Evolutionary conservation across 2,113 vertebrate species (phyloP).

Genomic region (Clinocottus analis): DNA sequence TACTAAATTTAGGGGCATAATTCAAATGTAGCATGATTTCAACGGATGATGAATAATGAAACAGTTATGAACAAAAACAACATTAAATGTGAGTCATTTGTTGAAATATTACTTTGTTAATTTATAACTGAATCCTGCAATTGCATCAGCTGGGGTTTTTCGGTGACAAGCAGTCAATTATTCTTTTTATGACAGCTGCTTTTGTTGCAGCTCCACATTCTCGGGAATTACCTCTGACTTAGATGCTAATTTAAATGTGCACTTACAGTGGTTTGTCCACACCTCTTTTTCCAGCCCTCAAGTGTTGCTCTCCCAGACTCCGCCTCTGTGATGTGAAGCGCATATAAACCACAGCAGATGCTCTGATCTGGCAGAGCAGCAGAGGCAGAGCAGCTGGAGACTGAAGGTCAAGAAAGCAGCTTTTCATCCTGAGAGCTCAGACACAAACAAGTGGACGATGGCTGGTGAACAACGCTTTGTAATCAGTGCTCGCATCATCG

Average conservation of each 20-base stretch:
- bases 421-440: neutral
- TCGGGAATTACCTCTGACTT: neutral
- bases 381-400: neutral
- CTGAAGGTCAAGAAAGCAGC: neutral
- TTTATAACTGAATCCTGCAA: neutral
- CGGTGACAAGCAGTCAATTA: no score
- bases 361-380: neutral
- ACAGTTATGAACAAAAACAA: no score
- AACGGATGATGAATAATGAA: neutral
- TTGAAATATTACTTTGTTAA: neutral
- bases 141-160: neutral
- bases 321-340: neutral
- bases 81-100: neutral
- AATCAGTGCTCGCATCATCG: constrained; percentile 68
- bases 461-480: constrained; percentile 64
- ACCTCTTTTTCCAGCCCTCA: neutral
- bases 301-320: neutral
- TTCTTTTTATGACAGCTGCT: neutral
- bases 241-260: neutral
- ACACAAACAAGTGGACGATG: constrained; percentile 53
- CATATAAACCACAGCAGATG: neutral
- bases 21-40: neutral
- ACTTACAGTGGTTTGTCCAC: neutral
- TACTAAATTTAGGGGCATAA: neutral
- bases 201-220: neutral